Base-by-base conservation (phyloP, 1,140 invertebrate genomes). In the Cydia pomonella region DNA sequence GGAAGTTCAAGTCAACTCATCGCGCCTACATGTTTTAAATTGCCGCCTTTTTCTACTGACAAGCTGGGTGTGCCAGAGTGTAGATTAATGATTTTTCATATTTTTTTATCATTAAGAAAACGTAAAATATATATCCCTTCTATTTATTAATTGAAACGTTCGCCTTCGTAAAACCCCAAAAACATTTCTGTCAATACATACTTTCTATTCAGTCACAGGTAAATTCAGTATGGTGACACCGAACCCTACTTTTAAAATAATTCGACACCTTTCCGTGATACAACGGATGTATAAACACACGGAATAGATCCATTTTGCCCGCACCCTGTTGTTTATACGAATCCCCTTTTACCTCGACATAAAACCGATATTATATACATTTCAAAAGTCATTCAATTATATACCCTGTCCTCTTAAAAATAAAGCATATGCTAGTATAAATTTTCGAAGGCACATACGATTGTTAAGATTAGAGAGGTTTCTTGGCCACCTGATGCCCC, bases 401-500 rank as follows among this genome's bases (percentile, higher is more conserved):
- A 10, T 21, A 59, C 53, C 53, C 12, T 59, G 1, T 23, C 23
- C 9, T 9, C 6, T 18, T 59, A 5, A 23, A n/a, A 59, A 23
- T 23, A 23, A 23, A 59, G 53, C 9, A 59, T 5, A 59, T 10
- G 3, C 23, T 59, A 7, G 21, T 12, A 59, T 59, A 9, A 23
- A 2, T 59, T 59, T 59, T 23, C 7, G 21, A 59, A 2, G n/a
- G n/a, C 47, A 6, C 47, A n/a, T 50, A 18, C n/a, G 47, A 18
- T 18, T n/a, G 47, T n/a, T 50, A n/a, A 12, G 53, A n/a, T 59
- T 9, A 23, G 2, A 23, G 18, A 59, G 53, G 18, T 23, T 27
- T 16, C 29, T 33, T 12, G n/a, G 64, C 33, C 64, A 69, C 64
- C 64, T 69, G 64, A 69, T 69, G 64, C 29, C 62, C 25, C 62